Evolutionary conservation across 1,140 invertebrate genomes (phyloP), one percentile per base, ranked within the genome.

Genomic region (Charaxes varanes): DNA sequence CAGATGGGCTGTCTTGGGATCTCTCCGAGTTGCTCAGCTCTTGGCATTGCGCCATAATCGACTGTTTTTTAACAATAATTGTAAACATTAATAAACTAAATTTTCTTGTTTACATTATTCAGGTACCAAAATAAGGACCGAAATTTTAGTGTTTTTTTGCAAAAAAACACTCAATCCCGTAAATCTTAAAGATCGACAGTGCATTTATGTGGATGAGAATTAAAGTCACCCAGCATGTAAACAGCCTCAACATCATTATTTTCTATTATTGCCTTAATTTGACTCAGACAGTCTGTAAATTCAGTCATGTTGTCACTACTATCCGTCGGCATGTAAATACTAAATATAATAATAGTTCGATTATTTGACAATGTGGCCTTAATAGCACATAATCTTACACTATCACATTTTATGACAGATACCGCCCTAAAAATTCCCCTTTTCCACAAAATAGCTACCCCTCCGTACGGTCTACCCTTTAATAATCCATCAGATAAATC

Each of bases 381-480:
- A 11, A 52, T 41, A 0, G 40, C 47, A 15, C 19, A 13, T 1
- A 52, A n/a, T 4, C 48, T 22, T 0, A 18, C 15, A 36, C 30
- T 44, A 8, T 47, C 17, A 26, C 50, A 53, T 10, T 31, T 6
- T 7, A 58, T 15, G 2, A 53, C 35, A 4, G 19, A 6, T 8
- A 55, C 49, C 3, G 5, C 11, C 6, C 34, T 23, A 24, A 61
- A 53, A 6, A 44, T 12, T 8, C 12, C 18, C 16, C 48, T 50
- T 2, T 22, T 26, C 57, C 52, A 60, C 6, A 55, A n/a, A 1
- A 55, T 6, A 2, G 53, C 53, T 1, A 52, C 35, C 0, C 57
- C 57, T 3, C 49, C 32, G 14, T 46, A 46, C 3, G 48, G 41
- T n/a, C 36, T 30, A 6, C 49, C 42, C 14, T 21, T 34, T 3